phyloP scores from a whole-genome alignment of 2,113 vertebrate genomes.

The Acanthochromis polyacanthus region DNA sequence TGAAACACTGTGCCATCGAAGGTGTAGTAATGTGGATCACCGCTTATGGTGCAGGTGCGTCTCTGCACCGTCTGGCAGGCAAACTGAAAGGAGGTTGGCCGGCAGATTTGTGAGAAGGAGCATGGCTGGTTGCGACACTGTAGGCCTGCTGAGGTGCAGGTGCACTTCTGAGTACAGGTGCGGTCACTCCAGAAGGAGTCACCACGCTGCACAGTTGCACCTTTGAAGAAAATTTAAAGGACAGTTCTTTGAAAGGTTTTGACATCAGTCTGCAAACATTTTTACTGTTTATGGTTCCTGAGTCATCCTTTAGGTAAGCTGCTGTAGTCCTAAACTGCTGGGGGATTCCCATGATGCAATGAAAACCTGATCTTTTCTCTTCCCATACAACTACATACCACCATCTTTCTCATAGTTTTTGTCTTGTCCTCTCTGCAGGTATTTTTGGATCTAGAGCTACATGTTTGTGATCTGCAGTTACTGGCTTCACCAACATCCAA shows the following conservation, averaged over 20 bases:
- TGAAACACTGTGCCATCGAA: conserved; percentile 69
- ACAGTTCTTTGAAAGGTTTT: background rate
- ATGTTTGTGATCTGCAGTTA: too few relatives aligned
- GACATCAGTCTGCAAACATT: background rate
- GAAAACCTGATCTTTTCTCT: too few relatives aligned
- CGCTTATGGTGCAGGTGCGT: conserved; percentile 69
- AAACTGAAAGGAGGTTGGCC: conserved; percentile 40
- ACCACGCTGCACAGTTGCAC: conserved; percentile 36
- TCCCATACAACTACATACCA: too few relatives aligned
- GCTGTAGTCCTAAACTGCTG: too few relatives aligned
- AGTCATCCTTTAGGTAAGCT: too few relatives aligned
- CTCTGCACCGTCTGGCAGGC: conserved; percentile 64
- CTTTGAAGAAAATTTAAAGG: conserved; percentile 47
- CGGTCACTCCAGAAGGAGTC: conserved; percentile 76
- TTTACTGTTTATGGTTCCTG: too few relatives aligned
- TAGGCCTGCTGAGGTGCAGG: conserved; percentile 48
- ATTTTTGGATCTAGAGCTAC: too few relatives aligned
- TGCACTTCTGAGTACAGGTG: conserved; percentile 67
- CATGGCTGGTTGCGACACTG: conserved; percentile 60
- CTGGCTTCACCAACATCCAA: too few relatives aligned
- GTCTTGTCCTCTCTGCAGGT: too few relatives aligned
- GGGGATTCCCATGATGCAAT: too few relatives aligned
- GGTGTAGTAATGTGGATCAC: conserved; percentile 80
- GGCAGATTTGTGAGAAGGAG: conserved; percentile 68
- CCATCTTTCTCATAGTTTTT: too few relatives aligned